A percentile compares a stretch with the other conserved stretches of the same genome.
These are phyloP conservation scores for Sciaenops ocellatus DNA, from an alignment of 2,797 vertebrate genomes.

Conservation along the genomic window DNA sequence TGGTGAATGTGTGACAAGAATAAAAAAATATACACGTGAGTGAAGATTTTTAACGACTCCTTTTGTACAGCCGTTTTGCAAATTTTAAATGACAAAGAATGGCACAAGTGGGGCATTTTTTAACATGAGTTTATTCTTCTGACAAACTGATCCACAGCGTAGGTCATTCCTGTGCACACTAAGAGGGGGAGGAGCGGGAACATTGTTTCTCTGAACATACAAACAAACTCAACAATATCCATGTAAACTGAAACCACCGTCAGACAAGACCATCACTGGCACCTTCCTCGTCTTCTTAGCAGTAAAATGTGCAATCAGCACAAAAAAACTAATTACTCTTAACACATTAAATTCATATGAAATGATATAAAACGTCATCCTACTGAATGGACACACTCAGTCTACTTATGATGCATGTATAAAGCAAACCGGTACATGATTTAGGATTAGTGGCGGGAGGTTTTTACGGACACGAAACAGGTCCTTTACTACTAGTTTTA, in stretches of 20 bases:
- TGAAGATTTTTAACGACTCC: not conserved
- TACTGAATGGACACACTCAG: not conserved
- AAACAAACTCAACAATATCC: not conserved
- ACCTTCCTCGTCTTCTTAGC: not conserved
- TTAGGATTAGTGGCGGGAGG: not conserved
- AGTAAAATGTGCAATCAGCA: slow-evolving; percentile 8
- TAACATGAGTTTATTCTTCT: slow-evolving; percentile 51
- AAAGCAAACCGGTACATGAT: slow-evolving; percentile 30
- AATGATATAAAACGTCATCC: not conserved
- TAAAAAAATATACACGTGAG: slow-evolving; percentile 5
- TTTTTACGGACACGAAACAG: slow-evolving; percentile 3
- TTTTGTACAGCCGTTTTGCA: slow-evolving; percentile 14
- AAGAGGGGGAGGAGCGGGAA: not conserved
- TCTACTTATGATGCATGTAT: not conserved
- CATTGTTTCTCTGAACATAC: not conserved
- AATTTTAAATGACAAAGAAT: not conserved
- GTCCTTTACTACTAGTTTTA: not conserved
- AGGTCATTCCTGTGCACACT: slow-evolving; percentile 7
- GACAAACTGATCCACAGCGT: slow-evolving; percentile 38
- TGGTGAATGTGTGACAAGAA: slow-evolving; percentile 55
- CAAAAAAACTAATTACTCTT: not conserved
- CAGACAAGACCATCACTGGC: not conserved
- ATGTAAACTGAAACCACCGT: slow-evolving; percentile 11
- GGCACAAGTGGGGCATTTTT: not conserved
- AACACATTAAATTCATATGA: not conserved